Percentiles rank a stretch among this genome's conserved stretches.
phyloP scores from a whole-genome alignment of 2,113 vertebrate genomes.

The Aleadryas rufinucha region DNA sequence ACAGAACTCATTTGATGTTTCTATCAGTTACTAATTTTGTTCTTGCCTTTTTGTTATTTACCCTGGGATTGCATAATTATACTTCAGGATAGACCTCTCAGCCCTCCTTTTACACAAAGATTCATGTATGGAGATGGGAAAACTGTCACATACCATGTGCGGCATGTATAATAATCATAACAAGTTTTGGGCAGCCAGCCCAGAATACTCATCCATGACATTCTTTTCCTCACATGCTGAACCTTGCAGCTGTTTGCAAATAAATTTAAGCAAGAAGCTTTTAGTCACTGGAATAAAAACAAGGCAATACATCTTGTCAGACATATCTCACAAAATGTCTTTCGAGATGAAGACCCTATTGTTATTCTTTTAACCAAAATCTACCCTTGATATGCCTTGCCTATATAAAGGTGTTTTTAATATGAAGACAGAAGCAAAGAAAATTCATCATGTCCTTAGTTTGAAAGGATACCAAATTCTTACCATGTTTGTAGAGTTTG shows the following conservation, averaged over 20 bases:
- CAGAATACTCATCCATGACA: background rate
- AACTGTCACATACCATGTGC: background rate
- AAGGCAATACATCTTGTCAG: background rate
- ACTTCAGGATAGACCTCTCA: background rate
- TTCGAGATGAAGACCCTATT: background rate
- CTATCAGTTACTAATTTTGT: background rate
- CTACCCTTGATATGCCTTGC: background rate
- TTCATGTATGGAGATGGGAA: background rate
- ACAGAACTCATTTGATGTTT: background rate
- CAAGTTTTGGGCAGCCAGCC: background rate
- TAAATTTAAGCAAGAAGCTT: background rate
- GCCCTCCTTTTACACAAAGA: background rate
- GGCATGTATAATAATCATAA: background rate
- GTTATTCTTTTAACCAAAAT: background rate
- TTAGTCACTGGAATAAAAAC: background rate
- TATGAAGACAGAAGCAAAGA: background rate
- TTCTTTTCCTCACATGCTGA: background rate
- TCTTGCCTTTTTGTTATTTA: background rate
- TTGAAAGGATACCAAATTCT: background rate
- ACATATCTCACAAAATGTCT: background rate
- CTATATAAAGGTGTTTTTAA: background rate
- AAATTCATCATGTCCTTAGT: background rate
- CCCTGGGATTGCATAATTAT: background rate
- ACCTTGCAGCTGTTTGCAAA: slow-evolving; percentile 23
- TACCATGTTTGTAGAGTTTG: background rate